phyloP scores from a whole-genome alignment of 2,888 invertebrate genomes.

The Cremastobaeus sp. region DNA sequence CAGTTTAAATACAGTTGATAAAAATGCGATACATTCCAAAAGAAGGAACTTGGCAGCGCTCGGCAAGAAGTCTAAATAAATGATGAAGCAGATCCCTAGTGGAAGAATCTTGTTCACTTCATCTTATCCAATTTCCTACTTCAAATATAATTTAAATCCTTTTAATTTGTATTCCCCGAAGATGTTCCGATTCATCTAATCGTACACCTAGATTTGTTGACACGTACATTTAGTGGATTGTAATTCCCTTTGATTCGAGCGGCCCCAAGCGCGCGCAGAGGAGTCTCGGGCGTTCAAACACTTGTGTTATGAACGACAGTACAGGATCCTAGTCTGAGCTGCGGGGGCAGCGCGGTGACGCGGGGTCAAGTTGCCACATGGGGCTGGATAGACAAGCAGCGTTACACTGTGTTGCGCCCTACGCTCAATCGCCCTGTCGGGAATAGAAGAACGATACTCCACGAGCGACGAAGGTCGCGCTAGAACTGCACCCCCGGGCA shows the following conservation, averaged over 20 bases:
- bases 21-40: too few relatives aligned
- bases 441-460: constrained; percentile 62
- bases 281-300: constrained; percentile 52
- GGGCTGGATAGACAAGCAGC: constrained; percentile 45
- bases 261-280: constrained; percentile 12
- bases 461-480: constrained; percentile 31
- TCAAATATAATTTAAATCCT: constrained; percentile 44
- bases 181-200: constrained; percentile 57
- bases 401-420: constrained; percentile 39
- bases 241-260: constrained; percentile 56
- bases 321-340: too few relatives aligned
- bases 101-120: not conserved
- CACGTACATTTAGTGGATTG: constrained; percentile 45
- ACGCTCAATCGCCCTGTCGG: constrained; percentile 65
- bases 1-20: too few relatives aligned
- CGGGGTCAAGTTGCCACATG: constrained; percentile 61
- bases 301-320: constrained; percentile 28
- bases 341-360: constrained; percentile 44
- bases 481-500: constrained; percentile 68
- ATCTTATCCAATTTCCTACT: constrained; percentile 14
- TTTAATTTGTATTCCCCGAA: constrained; percentile 50
- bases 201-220: constrained; percentile 54
- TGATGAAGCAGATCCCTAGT: too few relatives aligned
- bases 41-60: too few relatives aligned
- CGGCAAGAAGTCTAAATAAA: constrained; percentile 6